Conservation (phyloP, 2,797 vertebrate genomes). For the Falco peregrinus region DNA sequence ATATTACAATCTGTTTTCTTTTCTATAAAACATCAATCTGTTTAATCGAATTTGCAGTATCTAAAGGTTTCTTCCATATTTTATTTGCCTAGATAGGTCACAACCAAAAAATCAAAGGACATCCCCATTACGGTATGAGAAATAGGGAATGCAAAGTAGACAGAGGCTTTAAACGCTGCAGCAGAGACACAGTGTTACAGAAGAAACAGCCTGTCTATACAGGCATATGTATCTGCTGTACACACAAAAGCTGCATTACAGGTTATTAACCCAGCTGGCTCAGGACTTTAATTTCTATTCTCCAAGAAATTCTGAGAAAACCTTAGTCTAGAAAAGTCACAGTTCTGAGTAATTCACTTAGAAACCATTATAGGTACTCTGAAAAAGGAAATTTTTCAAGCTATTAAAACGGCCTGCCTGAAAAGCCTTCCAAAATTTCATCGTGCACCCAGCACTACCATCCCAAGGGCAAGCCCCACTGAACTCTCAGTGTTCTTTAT, state of each 20-base stretch:
- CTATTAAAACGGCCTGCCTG: neutral
- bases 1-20: neutral
- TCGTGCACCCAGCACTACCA: neutral
- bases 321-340: neutral
- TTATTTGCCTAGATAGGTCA: neutral
- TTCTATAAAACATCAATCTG: neutral
- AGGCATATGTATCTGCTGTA: neutral
- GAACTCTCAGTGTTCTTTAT: rapidly evolving
- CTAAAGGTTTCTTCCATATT: neutral
- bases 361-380: neutral
- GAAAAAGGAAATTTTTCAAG: neutral
- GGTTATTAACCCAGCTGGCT: neutral
- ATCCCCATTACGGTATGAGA: neutral
- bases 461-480: neutral
- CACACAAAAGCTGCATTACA: neutral
- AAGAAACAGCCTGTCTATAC: neutral
- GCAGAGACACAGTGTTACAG: neutral
- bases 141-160: neutral
- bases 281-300: neutral
- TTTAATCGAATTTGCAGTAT: neutral
- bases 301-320: neutral
- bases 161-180: neutral
- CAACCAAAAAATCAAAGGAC: neutral
- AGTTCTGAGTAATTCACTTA: neutral
- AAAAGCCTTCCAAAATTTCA: neutral